phyloP scores from a whole-genome alignment of 2,888 invertebrate species.

The Drosophila fulvimacula region DNA sequence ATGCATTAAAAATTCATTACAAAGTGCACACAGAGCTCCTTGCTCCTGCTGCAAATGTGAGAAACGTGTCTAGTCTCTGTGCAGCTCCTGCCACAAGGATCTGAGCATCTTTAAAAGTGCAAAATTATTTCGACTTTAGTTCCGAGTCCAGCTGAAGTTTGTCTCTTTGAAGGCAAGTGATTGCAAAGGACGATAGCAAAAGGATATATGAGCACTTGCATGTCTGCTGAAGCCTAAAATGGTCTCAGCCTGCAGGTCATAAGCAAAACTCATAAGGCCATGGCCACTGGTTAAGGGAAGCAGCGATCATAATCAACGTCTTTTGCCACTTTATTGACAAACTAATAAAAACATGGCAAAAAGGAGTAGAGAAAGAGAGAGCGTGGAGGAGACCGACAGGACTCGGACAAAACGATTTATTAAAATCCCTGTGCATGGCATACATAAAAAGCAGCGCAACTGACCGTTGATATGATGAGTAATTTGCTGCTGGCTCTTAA shows the following conservation, averaged over 20 bases:
- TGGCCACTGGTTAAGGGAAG: slow-evolving; percentile 33
- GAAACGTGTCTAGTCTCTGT: slow-evolving; percentile 51
- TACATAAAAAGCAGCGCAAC: slow-evolving; percentile 66
- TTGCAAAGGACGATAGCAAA: slow-evolving; percentile 7
- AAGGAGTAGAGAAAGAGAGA: neutral
- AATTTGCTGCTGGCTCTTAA: slow-evolving; percentile 83
- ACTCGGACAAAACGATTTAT: slow-evolving; percentile 76
- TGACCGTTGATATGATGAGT: slow-evolving; percentile 81
- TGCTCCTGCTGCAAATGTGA: slow-evolving; percentile 12
- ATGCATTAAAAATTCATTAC: slow-evolving; percentile 72
- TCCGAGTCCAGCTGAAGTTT: neutral
- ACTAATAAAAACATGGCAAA: slow-evolving; percentile 74
- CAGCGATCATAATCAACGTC: slow-evolving; percentile 70
- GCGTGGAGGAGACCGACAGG: neutral
- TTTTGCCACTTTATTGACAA: slow-evolving; percentile 80
- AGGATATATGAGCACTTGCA: slow-evolving; percentile 26
- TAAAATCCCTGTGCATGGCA: slow-evolving; percentile 71
- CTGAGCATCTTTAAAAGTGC: slow-evolving; percentile 12
- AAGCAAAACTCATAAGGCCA: slow-evolving; percentile 54
- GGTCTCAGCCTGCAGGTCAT: slow-evolving; percentile 53
- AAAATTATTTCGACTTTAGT: neutral
- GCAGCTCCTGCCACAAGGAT: neutral
- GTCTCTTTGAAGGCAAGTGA: slow-evolving; percentile 7
- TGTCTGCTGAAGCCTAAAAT: slow-evolving; percentile 42
- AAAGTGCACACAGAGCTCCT: slow-evolving; percentile 47